Conservation (phyloP, 2,888 invertebrate genomes). For the Chesias legatella region DNA sequence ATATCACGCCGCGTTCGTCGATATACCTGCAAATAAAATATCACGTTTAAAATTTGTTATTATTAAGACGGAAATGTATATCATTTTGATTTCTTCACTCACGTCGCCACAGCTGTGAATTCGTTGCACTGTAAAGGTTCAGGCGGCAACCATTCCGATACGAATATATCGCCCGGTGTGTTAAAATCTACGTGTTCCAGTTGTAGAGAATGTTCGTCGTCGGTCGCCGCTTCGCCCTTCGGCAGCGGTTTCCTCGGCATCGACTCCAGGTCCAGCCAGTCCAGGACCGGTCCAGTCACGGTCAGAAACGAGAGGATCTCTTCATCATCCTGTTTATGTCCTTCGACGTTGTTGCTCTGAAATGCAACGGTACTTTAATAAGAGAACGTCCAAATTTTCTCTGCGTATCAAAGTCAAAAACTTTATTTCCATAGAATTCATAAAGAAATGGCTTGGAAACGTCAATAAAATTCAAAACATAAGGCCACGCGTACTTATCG, state of each 20-base stretch:
- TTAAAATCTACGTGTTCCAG: conserved; percentile 12
- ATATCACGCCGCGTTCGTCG: conserved; percentile 70
- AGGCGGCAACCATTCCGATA: conserved; percentile 82
- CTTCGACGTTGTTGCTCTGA: conserved; percentile 12
- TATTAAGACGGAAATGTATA: too few relatives aligned
- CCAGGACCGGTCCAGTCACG: conserved; percentile 56
- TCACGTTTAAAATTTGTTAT: too few relatives aligned
- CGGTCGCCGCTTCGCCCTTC: conserved; percentile 29
- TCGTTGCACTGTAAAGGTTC: conserved; percentile 66
- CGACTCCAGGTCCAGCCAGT: conserved; percentile 65
- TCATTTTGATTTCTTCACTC: conserved; percentile 53
- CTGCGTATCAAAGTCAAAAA: too few relatives aligned
- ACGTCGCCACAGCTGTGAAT: conserved; percentile 83
- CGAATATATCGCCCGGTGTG: conserved; percentile 42
- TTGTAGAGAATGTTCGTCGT: conserved; percentile 26
- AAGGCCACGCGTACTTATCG: too few relatives aligned
- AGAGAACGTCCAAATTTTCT: neutral
- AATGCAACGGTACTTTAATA: neutral
- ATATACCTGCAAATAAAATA: too few relatives aligned
- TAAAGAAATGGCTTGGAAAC: too few relatives aligned
- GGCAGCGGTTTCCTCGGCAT: conserved; percentile 44
- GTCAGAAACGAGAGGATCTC: conserved; percentile 60
- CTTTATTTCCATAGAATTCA: too few relatives aligned
- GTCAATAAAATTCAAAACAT: too few relatives aligned
- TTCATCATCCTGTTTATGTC: conserved; percentile 31